Base-by-base conservation (phyloP, 2,113 vertebrate genomes). In the Takifugu flavidus region DNA sequence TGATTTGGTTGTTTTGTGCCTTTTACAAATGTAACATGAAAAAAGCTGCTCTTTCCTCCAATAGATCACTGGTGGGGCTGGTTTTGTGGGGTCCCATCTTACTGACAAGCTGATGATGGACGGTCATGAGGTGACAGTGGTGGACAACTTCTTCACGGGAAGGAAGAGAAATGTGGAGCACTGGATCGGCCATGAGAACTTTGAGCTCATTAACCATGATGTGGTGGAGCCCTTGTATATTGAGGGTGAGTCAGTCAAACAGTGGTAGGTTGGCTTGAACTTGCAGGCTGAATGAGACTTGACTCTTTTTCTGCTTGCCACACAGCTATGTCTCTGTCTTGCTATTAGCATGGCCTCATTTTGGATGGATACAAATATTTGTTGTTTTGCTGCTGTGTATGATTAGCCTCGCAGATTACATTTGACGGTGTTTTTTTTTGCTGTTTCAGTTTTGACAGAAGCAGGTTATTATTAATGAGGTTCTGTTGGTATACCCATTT, bases 101-200 rank as follows among this genome's bases (percentile, higher is more conserved):
- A 95, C 96, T 25, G 97, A 99, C 88, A 98, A 99, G 76, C 93
- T 99, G 88, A 99, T 99, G 97, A 99, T 99, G 97, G 97, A 98
- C 13, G 97, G 97, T 79, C 96, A 99, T 39, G 97, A 99, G 86
- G 94, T 99, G 74, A 99, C 97, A 0, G 97, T 99, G 86, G 96
- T 99, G 75, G 97, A 99, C 92, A 99, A 99, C 91, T 99, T 99
- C 90, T 99, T 99, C 91, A 99, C 96, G 0, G 97, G 97, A 71
- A 93, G 97, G 70, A 98, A 98, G 86, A 93, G 97, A 79, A 99
- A 99, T 6, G 97, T 99, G 77, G 97, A 99, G 76, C 97, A 99
- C 88, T 99, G 96, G 96, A 94, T 99, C 5, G 97, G 96, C 78
- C 97, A 99, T 12, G 97, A 98, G 85, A 99, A 99, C 91, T 99